These are phyloP conservation scores for Cetonia aurata DNA, from an alignment of 2,888 invertebrate species.

Conservation along the genomic window DNA sequence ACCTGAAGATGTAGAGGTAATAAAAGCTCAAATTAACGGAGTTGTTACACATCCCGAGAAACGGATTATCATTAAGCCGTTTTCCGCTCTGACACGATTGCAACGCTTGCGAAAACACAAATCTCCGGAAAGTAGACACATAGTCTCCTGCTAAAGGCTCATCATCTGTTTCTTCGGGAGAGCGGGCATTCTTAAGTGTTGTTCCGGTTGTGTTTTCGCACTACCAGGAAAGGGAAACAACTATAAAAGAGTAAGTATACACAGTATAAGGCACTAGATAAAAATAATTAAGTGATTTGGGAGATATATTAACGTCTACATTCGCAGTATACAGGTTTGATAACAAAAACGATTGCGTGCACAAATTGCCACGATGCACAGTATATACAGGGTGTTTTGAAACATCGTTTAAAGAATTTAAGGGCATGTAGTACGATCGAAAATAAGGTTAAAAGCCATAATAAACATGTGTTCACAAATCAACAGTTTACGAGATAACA, in stretches of 20 bases:
- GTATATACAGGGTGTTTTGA: no score
- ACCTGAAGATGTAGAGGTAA: no score
- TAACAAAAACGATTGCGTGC: no score
- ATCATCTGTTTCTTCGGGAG: conserved; percentile 21
- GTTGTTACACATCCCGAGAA: background rate
- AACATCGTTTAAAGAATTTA: no score
- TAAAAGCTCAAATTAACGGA: no score
- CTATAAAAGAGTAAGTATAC: background rate
- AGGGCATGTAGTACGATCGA: no score
- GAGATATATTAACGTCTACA: background rate
- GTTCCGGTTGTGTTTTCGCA: conserved; percentile 10
- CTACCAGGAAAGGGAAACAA: conserved; percentile 5
- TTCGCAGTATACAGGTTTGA: no score
- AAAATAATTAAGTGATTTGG: background rate
- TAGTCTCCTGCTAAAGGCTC: conserved; percentile 11
- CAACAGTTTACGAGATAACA: no score
- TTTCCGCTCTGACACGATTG: conserved; percentile 11
- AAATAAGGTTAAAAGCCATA: no score
- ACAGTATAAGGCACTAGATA: conserved; percentile 2
- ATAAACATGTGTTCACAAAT: no score
- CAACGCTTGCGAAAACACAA: conserved; percentile 27
- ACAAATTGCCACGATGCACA: no score
- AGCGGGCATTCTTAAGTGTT: conserved; percentile 9
- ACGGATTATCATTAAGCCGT: conserved; percentile 27
- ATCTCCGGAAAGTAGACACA: conserved; percentile 34